Evolutionary conservation across 2,888 invertebrate genomes (phyloP).

Genomic region (Acanthopleura granulata): DNA sequence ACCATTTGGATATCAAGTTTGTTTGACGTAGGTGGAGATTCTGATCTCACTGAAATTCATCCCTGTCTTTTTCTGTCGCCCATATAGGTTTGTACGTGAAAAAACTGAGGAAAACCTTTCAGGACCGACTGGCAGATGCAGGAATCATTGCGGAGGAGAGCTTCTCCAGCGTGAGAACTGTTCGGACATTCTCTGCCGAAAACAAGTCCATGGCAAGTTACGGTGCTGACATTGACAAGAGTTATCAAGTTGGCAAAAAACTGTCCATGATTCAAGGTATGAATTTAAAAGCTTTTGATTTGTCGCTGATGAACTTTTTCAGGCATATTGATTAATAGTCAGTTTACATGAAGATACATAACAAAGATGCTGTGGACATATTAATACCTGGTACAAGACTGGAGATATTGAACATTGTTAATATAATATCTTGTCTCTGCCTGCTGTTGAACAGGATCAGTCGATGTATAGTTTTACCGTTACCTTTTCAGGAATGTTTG

Average conservation of each 20-base stretch:
- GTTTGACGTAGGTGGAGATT: no score
- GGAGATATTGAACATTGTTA: no score
- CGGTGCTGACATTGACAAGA: constrained; percentile 53
- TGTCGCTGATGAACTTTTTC: no score
- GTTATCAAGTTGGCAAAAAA: constrained; percentile 61
- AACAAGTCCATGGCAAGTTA: constrained; percentile 49
- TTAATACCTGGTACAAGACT: no score
- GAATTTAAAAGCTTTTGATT: no score
- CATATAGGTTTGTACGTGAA: constrained; percentile 59
- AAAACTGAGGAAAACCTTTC: constrained; percentile 60
- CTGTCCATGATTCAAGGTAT: constrained; percentile 62
- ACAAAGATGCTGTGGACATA: no score
- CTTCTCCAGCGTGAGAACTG: constrained; percentile 64
- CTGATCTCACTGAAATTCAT: neutral
- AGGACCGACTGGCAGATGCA: constrained; percentile 65
- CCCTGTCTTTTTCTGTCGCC: neutral
- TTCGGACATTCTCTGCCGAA: constrained; percentile 63
- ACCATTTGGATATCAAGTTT: no score
- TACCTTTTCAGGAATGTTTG: constrained; percentile 53
- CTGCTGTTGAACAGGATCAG: no score
- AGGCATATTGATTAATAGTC: no score
- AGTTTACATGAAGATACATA: no score
- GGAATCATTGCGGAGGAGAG: constrained; percentile 65
- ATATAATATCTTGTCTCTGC: no score
- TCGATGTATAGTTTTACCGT: neutral